Evolutionary conservation across 2,797 vertebrate species (phyloP), one percentile per base, ranked within the genome.

Genomic region (Distichodus sexfasciatus): DNA sequence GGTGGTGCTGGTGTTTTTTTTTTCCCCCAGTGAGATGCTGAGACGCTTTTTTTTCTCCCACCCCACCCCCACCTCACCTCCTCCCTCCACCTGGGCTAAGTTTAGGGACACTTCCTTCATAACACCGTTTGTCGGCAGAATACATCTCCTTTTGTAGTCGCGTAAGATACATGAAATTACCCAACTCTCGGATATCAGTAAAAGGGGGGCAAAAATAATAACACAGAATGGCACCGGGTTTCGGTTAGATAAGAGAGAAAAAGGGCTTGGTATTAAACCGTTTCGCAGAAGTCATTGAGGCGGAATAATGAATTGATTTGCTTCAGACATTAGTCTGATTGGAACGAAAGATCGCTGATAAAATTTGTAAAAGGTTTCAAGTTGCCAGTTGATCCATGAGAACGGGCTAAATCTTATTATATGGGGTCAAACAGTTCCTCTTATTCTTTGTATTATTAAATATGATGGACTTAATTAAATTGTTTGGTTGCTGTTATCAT

Each of bases 51-150:
- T n/a, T n/a, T n/a, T n/a, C n/a, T 79, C 63, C 71, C 59, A 17
- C 1, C 14, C 26, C 29, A 26, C 33, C 29, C 9, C 26, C 4
- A 15, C 17, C 28, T 21, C 24, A 12, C 15, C 10, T 15, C 3
- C 29, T 15, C 17, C 4, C 58, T 44, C 29, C 44, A 5, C 40
- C 33, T 9, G 64, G 63, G n/a, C n/a, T n/a, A n/a, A n/a, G n/a
- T n/a, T n/a, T n/a, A n/a, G 63, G 63, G 64, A 77, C 72, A 77
- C 75, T 74, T 60, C 61, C 54, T 77, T 79, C 75, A 74, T 76
- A 72, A 69, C 23, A 69, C 11, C n/a, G n/a, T 66, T 36, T 66
- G 17, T 44, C 55, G 47, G 72, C 72, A 78, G 72, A 72, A 75
- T 66, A 11, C 65, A 66, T 79, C 72, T 70, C 61, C 53, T 44